Evolutionary conservation across 2,797 vertebrate genomes (phyloP).

Genomic region (Halcyon leucocephala): DNA sequence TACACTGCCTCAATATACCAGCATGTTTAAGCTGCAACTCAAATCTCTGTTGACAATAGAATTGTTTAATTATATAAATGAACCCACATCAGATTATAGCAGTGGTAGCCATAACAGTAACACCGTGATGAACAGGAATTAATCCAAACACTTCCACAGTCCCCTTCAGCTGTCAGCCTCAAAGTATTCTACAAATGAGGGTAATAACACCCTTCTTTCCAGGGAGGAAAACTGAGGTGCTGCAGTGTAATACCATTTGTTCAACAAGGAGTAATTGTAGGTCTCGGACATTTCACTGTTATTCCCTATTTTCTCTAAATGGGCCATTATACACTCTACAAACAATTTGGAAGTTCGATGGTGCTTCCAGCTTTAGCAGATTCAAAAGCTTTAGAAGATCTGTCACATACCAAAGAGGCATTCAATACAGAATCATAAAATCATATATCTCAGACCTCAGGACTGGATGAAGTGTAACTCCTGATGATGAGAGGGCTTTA

Average conservation of each 20-base stretch:
- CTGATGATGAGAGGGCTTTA: not conserved
- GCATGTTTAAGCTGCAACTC: not conserved
- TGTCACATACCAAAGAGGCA: not conserved
- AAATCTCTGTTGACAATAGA: not conserved
- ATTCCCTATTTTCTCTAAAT: constrained; percentile 11
- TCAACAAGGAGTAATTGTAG: not conserved
- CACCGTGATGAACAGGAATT: not conserved
- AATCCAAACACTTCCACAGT: not conserved
- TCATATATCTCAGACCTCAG: not conserved
- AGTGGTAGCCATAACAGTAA: not conserved
- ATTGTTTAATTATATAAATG: not conserved
- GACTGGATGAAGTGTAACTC: not conserved
- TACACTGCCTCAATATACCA: not conserved
- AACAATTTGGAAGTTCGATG: not conserved
- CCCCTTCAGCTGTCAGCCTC: not conserved
- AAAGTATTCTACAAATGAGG: not conserved
- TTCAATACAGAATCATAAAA: not conserved
- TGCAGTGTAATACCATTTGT: not conserved
- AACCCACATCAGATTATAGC: not conserved
- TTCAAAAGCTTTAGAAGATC: constrained; percentile 33
- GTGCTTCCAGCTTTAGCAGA: not conserved
- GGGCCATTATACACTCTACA: not conserved
- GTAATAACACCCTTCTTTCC: not conserved
- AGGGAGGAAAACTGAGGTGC: not conserved
- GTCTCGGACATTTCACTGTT: not conserved